Base-by-base conservation (phyloP, 2,113 vertebrate genomes). In the Oreochromis tanganicae region DNA sequence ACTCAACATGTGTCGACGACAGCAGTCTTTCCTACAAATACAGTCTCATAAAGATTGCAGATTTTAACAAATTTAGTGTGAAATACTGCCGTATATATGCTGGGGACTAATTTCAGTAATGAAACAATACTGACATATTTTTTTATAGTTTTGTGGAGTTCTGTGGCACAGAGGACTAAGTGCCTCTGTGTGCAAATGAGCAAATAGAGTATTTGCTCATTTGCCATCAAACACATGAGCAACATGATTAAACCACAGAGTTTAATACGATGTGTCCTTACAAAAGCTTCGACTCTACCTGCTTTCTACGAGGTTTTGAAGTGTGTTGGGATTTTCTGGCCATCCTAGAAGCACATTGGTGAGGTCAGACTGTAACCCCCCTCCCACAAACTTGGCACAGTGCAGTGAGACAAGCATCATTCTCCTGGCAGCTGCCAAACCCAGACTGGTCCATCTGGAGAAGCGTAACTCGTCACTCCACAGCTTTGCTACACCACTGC, bases 291-390 rank as follows among this genome's bases (percentile, higher is more conserved):
- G 4, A 13, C 61, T 38, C 34, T 1, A 38, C 61, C 17, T n/a
- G 4, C 9, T 36, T 36, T 0, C 61, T 2, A n/a, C 36, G 10
- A n/a, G 61, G 61, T 66, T 66, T 0, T 10, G 17, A 66, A 38
- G 61, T 38, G 61, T 66, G 32, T 38, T 38, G 61, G 61, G 61
- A 66, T 38, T 38, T 66, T 66, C 32, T 66, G 61, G 61, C 32
- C 61, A 66, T 66, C 1, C n/a, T 66, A 13, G 34, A n/a, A 66
- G 32, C 34, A 38, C 34, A n/a, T 0, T n/a, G 34, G 34, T 38
- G 61, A 38, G 61, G 38, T 41, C 38, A 66, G 61, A 12, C 61
- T 38, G 10, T 66, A 38, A 12, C 61, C 34, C 10, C 55, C 17
- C 61, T 4, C 32, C 59, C 17, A n/a, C 32, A 66, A 66, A 66